Conservation (phyloP, 2,888 invertebrate species). For the Sceliomorpha sp. region DNA sequence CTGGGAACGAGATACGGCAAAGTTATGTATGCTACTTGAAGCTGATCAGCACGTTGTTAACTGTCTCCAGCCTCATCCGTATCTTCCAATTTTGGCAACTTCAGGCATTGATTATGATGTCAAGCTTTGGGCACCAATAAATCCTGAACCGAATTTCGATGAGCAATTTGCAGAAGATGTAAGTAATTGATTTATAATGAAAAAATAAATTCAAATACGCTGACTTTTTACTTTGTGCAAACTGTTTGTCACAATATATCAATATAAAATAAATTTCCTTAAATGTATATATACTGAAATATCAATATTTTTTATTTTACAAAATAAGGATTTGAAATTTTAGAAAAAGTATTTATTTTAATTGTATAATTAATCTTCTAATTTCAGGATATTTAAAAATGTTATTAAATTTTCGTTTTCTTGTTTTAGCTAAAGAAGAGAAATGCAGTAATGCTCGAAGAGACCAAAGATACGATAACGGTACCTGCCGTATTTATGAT, state of each 20-base stretch:
- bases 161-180: slow-evolving; percentile 84
- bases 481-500: slow-evolving; percentile 94
- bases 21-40: slow-evolving; percentile 87
- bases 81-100: slow-evolving; percentile 87
- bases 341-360: too few relatives aligned
- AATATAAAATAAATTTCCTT: too few relatives aligned
- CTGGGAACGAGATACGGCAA: slow-evolving; percentile 87
- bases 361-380: too few relatives aligned
- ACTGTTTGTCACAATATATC: slow-evolving; percentile 6
- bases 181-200: slow-evolving; percentile 67
- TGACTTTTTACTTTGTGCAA: slow-evolving; percentile 34
- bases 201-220: too few relatives aligned
- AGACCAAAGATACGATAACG: slow-evolving; percentile 92
- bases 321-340: too few relatives aligned
- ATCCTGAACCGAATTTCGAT: slow-evolving; percentile 84
- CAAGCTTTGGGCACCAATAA: slow-evolving; percentile 90
- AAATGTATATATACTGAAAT: too few relatives aligned
- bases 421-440: slow-evolving; percentile 88
- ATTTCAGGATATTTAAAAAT: too few relatives aligned
- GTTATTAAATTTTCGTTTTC: slow-evolving; percentile 26
- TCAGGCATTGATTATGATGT: slow-evolving; percentile 95
- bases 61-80: slow-evolving; percentile 91
- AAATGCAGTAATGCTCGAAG: slow-evolving; percentile 91
- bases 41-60: slow-evolving; percentile 92
- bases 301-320: too few relatives aligned